Conservation (phyloP, 1,140 invertebrate species). For the Camponotus pennsylvanicus region DNA sequence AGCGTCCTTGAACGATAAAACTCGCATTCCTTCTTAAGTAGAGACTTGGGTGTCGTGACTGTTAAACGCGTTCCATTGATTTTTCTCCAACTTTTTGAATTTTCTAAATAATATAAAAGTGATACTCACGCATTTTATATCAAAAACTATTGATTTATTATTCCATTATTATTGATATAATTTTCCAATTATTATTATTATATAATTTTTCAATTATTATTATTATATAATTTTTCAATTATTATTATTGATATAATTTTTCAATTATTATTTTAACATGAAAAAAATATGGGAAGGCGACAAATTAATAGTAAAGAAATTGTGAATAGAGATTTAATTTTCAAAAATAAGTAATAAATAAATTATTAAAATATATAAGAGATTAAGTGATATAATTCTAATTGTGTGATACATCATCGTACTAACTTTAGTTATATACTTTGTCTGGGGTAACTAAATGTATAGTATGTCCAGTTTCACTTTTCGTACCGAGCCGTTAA, state of each 20-base stretch:
- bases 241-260: constrained; percentile 2
- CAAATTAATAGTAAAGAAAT: background rate
- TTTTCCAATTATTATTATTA: too few species aligned
- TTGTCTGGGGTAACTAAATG: constrained; percentile 23
- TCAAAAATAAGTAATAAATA: too few species aligned
- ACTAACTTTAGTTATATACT: constrained; percentile 9
- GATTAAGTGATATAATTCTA: background rate
- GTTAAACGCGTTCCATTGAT: background rate
- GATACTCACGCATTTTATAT: background rate
- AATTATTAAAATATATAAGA: background rate
- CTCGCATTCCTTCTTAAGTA: constrained; percentile 71
- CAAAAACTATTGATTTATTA: background rate
- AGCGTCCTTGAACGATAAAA: constrained; percentile 79
- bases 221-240: too few species aligned
- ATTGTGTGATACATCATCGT: background rate
- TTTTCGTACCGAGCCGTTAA: constrained; percentile 76
- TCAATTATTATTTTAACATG: too few species aligned
- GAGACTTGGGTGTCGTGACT: background rate
- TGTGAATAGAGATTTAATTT: too few species aligned
- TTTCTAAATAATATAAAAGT: background rate
- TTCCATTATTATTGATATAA: background rate
- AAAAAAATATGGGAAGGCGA: background rate
- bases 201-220: too few species aligned
- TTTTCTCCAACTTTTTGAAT: too few species aligned
- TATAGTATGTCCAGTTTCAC: constrained; percentile 73